A percentile compares a stretch with the other conserved stretches of the same genome.
phyloP scores from a whole-genome alignment of 1,140 invertebrate species.

The Drosophila littoralis region DNA sequence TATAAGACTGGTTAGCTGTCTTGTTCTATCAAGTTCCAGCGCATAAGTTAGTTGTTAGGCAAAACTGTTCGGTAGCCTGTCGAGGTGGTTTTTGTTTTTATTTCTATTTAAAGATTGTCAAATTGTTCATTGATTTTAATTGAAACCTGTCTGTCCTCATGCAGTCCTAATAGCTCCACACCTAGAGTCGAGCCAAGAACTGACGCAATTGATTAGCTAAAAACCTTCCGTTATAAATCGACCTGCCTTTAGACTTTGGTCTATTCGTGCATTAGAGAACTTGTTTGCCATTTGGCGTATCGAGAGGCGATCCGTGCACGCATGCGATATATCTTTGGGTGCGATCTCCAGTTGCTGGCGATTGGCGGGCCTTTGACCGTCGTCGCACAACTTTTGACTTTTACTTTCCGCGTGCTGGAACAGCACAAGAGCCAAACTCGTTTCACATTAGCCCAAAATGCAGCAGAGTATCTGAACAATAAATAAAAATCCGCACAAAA shows the following conservation, averaged over 20 bases:
- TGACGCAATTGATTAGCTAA: constrained; percentile 24
- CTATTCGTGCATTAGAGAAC: constrained; percentile 19
- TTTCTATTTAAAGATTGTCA: constrained; percentile 3
- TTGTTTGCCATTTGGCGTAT: constrained; percentile 35
- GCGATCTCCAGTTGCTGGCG: constrained; percentile 7
- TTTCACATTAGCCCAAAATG: constrained; percentile 54
- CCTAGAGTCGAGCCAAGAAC: constrained; percentile 4
- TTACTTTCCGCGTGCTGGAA: constrained; percentile 50
- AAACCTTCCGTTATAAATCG: not conserved
- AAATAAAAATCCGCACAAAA: constrained; percentile 61
- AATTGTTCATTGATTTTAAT: constrained; percentile 13
- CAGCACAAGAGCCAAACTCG: constrained; percentile 44
- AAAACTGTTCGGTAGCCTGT: no score
- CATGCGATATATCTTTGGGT: constrained; percentile 14
- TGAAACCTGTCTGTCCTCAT: constrained; percentile 17
- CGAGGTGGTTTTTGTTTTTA: constrained; percentile 3
- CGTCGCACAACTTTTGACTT: constrained; percentile 66
- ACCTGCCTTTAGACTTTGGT: not conserved
- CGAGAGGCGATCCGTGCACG: constrained; percentile 28
- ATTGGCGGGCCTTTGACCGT: constrained; percentile 41
- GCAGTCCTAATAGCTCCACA: constrained; percentile 7
- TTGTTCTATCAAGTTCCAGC: not conserved
- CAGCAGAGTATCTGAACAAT: constrained; percentile 40
- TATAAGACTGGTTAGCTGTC: constrained; percentile 1
- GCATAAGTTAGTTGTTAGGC: not conserved